Evolutionary conservation across 1,140 invertebrate species (phyloP).

Genomic region (Psix sp.): DNA sequence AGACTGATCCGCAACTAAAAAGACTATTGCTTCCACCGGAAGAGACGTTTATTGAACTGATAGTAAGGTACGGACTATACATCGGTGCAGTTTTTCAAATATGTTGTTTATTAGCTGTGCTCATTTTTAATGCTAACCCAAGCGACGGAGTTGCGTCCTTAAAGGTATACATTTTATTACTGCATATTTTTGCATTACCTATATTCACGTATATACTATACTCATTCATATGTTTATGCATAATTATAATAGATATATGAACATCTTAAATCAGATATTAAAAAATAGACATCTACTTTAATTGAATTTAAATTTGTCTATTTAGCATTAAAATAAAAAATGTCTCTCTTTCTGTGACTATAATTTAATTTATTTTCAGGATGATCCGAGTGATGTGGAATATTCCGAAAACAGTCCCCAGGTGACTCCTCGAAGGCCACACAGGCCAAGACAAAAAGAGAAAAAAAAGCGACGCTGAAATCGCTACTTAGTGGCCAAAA

Average conservation of each 20-base stretch:
- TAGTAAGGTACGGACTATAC: conserved; percentile 74
- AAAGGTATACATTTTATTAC: conserved; percentile 62
- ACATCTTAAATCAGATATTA: no score
- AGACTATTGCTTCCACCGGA: conserved; percentile 72
- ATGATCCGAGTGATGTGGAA: conserved; percentile 75
- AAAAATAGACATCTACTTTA: no score
- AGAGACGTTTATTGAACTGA: conserved; percentile 72
- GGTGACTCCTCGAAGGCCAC: conserved; percentile 74
- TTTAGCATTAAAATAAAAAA: background rate
- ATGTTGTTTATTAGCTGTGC: conserved; percentile 72
- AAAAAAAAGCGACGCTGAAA: conserved; percentile 73
- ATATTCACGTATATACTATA: no score
- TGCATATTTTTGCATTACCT: background rate
- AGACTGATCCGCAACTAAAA: conserved; percentile 72
- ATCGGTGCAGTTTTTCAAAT: conserved; percentile 75
- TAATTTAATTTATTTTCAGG: conserved; percentile 68
- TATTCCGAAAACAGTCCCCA: conserved; percentile 76
- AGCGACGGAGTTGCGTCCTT: conserved; percentile 70
- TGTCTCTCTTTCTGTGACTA: no score
- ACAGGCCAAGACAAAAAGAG: conserved; percentile 73
- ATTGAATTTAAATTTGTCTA: conserved; percentile 6
- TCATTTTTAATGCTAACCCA: conserved; percentile 71
- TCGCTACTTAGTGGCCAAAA: background rate
- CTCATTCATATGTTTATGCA: background rate
- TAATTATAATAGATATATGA: background rate